Base-by-base conservation (phyloP, 1,140 invertebrate species). In the Drosophila azteca region DNA sequence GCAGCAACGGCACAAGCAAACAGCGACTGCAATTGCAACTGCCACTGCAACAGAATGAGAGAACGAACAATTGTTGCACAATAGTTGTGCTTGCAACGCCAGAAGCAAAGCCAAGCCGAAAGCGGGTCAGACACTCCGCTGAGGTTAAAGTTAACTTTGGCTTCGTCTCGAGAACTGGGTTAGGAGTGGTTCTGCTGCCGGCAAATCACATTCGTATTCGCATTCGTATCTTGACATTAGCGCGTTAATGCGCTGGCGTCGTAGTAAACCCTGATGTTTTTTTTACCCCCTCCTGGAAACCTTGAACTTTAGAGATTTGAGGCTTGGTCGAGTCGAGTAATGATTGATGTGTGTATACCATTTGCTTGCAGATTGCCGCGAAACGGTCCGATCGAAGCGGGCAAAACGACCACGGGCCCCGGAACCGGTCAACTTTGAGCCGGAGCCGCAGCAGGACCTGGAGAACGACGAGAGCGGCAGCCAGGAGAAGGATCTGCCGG, bases 371-470 rank as follows among this genome's bases (percentile, higher is more conserved):
- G 94, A 93, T 76, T 92, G 94, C 75, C 92, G 92, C 39, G 93
- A 94, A 92, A 79, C 87, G 2, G 82, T 77, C 20, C 83, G 91
- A 11, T 87, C 90, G 0, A 92, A 92, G 62, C 77, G 94, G 0
- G 92, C 93, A 7, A 95, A 95, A 90, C 92, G 94, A 3, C 93
- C 95, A 43, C 93, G 95, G 6, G 95, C 95, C 2, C 94, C 95
- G 45, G 93, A 93, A 45, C 91, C 92, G 8, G 92, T 93, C 20
- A 93, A 94, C 73, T 93, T 94, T 55, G 93, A 94, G 39, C 93
- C 94, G 11, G 94, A 95, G 65, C 93, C 94, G 35, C 93, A 95
- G 54, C 95, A 96, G 79, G 94, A 94, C 44, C 92, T 95, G 51
- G 95, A 96, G 74, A 95, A 95, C 73, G 92, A 95, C 75, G 95